Conservation (phyloP, 2,113 vertebrate genomes). For the Gallinago undulata region DNA sequence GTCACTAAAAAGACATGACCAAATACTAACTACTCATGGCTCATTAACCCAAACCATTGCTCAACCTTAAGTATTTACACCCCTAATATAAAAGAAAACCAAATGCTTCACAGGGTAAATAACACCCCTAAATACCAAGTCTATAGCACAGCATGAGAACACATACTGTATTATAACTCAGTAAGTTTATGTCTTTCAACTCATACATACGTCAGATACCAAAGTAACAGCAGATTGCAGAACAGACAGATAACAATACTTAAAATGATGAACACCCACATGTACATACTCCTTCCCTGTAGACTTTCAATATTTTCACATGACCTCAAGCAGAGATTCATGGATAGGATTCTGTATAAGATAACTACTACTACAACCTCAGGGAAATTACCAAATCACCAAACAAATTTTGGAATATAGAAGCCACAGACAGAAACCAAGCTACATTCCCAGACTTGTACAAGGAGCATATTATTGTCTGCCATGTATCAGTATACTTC, state of each 20-base stretch:
- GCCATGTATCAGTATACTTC: rapidly evolving
- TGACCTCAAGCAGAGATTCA: neutral
- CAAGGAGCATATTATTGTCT: rapidly evolving
- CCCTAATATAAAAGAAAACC: neutral
- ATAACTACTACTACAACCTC: neutral
- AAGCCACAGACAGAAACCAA: neutral
- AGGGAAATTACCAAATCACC: neutral
- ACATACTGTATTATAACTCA: neutral
- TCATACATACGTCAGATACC: neutral
- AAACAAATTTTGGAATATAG: neutral
- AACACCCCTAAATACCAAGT: neutral
- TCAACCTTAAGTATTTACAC: neutral
- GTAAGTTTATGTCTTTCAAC: neutral
- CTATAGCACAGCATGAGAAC: neutral
- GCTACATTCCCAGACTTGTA: neutral
- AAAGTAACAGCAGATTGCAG: neutral
- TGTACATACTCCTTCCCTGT: neutral
- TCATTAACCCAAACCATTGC: neutral
- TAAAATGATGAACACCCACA: too few relatives aligned
- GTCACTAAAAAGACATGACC: neutral
- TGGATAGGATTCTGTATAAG: neutral
- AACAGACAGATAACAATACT: too few relatives aligned
- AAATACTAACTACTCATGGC: neutral
- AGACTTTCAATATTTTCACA: neutral
- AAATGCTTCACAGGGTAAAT: neutral